phyloP scores from a whole-genome alignment of 2,113 vertebrate species.

The Aramus guarauna region DNA sequence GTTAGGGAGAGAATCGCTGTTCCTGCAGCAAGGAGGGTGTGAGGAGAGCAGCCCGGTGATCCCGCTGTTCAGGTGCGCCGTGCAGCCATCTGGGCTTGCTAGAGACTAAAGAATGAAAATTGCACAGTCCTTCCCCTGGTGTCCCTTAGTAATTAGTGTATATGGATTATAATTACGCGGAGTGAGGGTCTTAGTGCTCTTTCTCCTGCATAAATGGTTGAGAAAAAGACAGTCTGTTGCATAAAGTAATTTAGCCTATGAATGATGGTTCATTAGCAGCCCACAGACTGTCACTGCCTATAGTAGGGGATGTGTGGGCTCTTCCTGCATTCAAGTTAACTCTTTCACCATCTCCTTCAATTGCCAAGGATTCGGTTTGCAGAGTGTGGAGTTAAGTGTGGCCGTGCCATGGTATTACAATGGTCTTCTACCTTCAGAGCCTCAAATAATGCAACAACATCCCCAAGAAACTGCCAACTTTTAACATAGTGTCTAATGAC shows the following conservation, averaged over 20 bases:
- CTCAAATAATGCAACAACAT: not conserved
- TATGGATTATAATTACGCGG: not conserved
- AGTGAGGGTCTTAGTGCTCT: not conserved
- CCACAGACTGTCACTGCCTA: not conserved
- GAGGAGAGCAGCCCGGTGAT: not conserved
- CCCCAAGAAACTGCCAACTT: not conserved
- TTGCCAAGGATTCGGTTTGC: not conserved
- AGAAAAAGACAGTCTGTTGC: not conserved
- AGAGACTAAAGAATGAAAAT: not conserved
- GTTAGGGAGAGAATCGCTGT: not conserved
- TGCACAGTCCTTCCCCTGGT: not conserved
- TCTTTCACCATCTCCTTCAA: not conserved
- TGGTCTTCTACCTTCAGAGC: not conserved
- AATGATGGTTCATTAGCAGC: constrained; percentile 54
- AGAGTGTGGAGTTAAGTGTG: not conserved
- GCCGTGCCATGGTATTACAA: not conserved
- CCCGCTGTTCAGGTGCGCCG: not conserved
- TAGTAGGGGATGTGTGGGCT: not conserved
- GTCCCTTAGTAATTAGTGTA: not conserved
- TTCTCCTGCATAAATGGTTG: not conserved
- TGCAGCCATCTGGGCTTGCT: not conserved
- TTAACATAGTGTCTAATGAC: not conserved
- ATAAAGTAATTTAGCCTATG: not conserved
- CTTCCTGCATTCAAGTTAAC: not conserved
- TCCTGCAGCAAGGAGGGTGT: not conserved